These are phyloP conservation scores for Drosophila testacea DNA, from an alignment of 2,888 invertebrate genomes.

Conservation along the genomic window DNA sequence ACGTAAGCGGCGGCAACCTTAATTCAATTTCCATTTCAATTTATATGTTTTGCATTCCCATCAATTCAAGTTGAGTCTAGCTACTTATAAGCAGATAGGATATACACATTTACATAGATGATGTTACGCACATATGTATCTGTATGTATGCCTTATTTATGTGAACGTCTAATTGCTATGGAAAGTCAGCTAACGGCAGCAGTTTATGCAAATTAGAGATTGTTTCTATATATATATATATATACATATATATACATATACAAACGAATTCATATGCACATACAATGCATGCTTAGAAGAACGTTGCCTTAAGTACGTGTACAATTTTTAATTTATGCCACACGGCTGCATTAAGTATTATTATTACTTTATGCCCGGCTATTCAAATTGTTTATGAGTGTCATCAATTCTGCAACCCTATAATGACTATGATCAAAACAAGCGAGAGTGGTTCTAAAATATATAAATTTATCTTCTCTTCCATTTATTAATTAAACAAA, in stretches of 20 bases:
- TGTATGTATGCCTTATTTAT: conserved; percentile 48
- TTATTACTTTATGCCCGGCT: conserved; percentile 32
- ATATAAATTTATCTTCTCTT: background rate
- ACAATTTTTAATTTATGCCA: conserved; percentile 46
- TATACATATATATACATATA: background rate
- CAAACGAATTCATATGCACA: conserved; percentile 3
- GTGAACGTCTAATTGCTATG: conserved; percentile 49
- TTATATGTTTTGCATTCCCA: conserved; percentile 52
- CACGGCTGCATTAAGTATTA: conserved; percentile 50
- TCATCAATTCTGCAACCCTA: conserved; percentile 66
- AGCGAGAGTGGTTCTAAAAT: conserved; percentile 21
- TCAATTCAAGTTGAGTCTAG: conserved; percentile 41
- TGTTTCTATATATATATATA: background rate
- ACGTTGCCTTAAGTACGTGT: conserved; percentile 33
- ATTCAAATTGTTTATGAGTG: conserved; percentile 63
- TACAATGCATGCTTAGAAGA: conserved; percentile 4
- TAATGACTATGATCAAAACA: conserved; percentile 31
- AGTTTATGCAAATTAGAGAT: conserved; percentile 41
- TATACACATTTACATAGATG: conserved; percentile 7
- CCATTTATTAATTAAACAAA: background rate
- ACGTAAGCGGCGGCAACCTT: conserved; percentile 14
- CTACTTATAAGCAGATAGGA: conserved; percentile 1
- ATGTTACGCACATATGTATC: background rate
- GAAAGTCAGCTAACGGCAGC: conserved; percentile 33
- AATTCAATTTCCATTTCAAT: conserved; percentile 34